Conservation (phyloP, 2,888 invertebrate genomes). For the Diachrysia chrysitis region DNA sequence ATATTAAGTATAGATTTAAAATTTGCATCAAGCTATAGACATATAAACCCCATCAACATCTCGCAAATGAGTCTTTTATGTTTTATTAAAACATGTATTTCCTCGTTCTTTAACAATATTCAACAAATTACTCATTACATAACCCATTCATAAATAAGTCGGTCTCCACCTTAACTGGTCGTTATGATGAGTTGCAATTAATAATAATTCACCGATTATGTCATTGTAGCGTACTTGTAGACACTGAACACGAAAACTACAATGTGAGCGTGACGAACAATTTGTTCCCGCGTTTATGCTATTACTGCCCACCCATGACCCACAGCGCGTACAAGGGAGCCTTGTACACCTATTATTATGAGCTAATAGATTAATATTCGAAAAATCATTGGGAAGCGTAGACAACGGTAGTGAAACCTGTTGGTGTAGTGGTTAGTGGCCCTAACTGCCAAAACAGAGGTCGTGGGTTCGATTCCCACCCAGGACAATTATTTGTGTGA, state of each 20-base stretch:
- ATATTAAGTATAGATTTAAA: no score
- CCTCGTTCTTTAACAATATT: constrained; percentile 43
- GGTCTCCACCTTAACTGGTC: constrained; percentile 29
- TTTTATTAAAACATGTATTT: constrained; percentile 38
- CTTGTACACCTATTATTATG: constrained; percentile 72
- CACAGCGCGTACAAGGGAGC: constrained; percentile 58
- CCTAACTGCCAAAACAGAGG: no score
- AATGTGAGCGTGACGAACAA: constrained; percentile 68
- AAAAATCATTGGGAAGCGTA: constrained; percentile 48
- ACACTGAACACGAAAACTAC: constrained; percentile 54
- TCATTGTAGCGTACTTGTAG: constrained; percentile 64
- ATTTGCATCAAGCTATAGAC: constrained; percentile 40
- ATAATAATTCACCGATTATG: constrained; percentile 68
- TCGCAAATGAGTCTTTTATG: constrained; percentile 13
- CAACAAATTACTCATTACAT: constrained; percentile 38
- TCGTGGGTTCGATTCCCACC: no score
- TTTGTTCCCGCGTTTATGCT: constrained; percentile 74
- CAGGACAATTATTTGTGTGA: no score
- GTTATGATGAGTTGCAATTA: constrained; percentile 62
- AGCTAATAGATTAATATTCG: constrained; percentile 63
- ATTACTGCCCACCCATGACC: constrained; percentile 77
- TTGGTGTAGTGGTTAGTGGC: no score
- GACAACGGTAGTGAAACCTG: not conserved
- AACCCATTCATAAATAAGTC: constrained; percentile 40
- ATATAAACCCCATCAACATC: constrained; percentile 17